These are phyloP conservation scores for Galeruca laticollis DNA, from an alignment of 2,888 invertebrate species.

Conservation along the genomic window DNA sequence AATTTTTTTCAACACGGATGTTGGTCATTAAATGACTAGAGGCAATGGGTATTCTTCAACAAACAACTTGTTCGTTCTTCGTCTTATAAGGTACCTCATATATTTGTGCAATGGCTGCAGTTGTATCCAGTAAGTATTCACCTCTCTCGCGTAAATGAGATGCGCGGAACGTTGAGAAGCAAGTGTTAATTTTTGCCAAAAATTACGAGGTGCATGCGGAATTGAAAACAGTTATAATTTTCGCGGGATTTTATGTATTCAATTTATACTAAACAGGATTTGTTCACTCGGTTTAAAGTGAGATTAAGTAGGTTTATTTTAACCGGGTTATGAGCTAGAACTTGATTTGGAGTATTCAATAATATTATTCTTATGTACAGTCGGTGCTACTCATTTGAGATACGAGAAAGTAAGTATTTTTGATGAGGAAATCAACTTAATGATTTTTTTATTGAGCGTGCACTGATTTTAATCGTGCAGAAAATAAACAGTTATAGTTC, in stretches of 20 bases:
- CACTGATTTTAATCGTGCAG: not conserved
- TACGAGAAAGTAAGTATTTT: slow-evolving; percentile 20
- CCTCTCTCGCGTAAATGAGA: slow-evolving; percentile 11
- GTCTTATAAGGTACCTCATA: slow-evolving; percentile 46
- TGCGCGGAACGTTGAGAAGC: slow-evolving; percentile 8
- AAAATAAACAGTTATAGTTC: not conserved
- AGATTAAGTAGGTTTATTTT: slow-evolving; percentile 5
- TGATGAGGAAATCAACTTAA: not conserved
- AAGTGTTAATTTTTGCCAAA: slow-evolving; percentile 13
- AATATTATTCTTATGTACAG: slow-evolving; percentile 25
- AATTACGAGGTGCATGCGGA: slow-evolving; percentile 12
- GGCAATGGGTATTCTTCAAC: slow-evolving; percentile 45
- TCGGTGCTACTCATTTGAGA: slow-evolving; percentile 1
- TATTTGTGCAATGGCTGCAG: slow-evolving; percentile 25
- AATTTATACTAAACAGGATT: not conserved
- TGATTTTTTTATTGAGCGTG: slow-evolving; percentile 1
- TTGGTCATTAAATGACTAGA: slow-evolving; percentile 49
- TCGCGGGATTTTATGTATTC: slow-evolving; percentile 5
- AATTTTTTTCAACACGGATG: slow-evolving; percentile 39
- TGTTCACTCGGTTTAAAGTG: not conserved
- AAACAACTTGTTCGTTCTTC: slow-evolving; percentile 40
- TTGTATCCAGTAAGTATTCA: slow-evolving; percentile 20
- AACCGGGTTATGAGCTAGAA: slow-evolving; percentile 36
- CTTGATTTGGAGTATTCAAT: slow-evolving; percentile 23
- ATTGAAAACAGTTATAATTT: slow-evolving; percentile 4